Base-by-base conservation (phyloP, 2,113 vertebrate species). In the Colaptes auratus region DNA sequence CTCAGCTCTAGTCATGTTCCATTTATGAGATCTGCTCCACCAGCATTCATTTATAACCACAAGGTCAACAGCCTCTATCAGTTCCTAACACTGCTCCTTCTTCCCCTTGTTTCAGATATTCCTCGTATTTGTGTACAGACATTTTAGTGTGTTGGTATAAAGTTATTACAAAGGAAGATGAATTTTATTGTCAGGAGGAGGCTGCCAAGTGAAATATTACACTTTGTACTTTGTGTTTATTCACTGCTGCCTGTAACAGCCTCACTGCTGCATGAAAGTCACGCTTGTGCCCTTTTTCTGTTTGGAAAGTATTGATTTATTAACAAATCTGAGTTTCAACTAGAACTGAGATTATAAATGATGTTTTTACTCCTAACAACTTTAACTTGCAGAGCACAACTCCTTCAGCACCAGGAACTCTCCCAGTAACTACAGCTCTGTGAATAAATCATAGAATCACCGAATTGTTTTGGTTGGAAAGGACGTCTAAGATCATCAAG, bases 251-350 rank as follows among this genome's bases (percentile, higher is more conserved):
- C 0, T 66, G 85, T 35, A 88, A 85, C 5, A 11, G 55, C 73
- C 77, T 67, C 76, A 58, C 87, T 2, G 10, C 72, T 66, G 67
- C 64, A 60, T 63, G 27, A 60, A 86, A 92, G 79, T 89, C 93
- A 87, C 0, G 8, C 82, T 59, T 3, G 0, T 83, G 85, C 82
- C 86, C 88, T 94, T 92, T 95, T 24, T 56, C 71, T 48, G 56
- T 42, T 64, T 8, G 93, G 72, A 4, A 93, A 95, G 94, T 66
- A 71, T 23, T 86, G 93, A 93, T 95, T 96, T 90, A 87, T 87
- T 64, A n/a, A 63, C 82, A 50, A 81, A 64, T 3, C 1, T 0
- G 27, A 67, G 75, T 63, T 89, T 61, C 71, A 35, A 28, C n/a
- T 39, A 28, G 77, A 86, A 39, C 52, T 36, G 75, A 59, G 89